A percentile compares a stretch with the other conserved stretches of the same genome.
These are phyloP conservation scores for Metopolophium dirhodum DNA, from an alignment of 1,140 invertebrate species.

Conservation along the genomic window DNA sequence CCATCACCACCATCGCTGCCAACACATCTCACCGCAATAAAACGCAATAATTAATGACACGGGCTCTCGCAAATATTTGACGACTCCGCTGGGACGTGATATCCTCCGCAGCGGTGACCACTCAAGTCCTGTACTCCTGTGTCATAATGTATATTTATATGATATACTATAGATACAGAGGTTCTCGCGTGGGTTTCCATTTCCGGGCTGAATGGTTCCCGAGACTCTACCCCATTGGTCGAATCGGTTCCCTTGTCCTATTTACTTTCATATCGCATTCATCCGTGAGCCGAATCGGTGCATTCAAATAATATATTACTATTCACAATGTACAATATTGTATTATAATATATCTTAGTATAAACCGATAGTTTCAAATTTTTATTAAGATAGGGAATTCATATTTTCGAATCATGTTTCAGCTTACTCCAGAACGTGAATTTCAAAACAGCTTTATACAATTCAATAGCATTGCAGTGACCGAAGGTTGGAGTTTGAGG, in stretches of 20 bases:
- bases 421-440: too few species aligned
- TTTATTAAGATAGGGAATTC: too few species aligned
- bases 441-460: too few species aligned
- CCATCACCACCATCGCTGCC: background rate
- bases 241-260: background rate
- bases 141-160: background rate
- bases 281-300: background rate
- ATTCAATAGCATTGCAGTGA: too few species aligned
- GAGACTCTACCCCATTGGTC: background rate
- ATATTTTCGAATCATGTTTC: too few species aligned
- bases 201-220: background rate
- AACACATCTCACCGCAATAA: background rate
- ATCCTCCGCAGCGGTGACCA: background rate
- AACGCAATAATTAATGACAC: slow-evolving; percentile 32
- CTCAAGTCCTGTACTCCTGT: background rate
- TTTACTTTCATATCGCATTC: background rate
- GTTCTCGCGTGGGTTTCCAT: background rate
- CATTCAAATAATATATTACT: too few species aligned
- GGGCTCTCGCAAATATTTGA: slow-evolving; percentile 39
- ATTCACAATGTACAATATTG: too few species aligned
- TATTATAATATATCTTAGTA: background rate
- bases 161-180: background rate
- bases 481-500: too few species aligned
- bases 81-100: background rate
- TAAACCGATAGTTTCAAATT: background rate